These are phyloP conservation scores for Limanda limanda DNA, from an alignment of 2,113 vertebrate species.

Conservation along the genomic window DNA sequence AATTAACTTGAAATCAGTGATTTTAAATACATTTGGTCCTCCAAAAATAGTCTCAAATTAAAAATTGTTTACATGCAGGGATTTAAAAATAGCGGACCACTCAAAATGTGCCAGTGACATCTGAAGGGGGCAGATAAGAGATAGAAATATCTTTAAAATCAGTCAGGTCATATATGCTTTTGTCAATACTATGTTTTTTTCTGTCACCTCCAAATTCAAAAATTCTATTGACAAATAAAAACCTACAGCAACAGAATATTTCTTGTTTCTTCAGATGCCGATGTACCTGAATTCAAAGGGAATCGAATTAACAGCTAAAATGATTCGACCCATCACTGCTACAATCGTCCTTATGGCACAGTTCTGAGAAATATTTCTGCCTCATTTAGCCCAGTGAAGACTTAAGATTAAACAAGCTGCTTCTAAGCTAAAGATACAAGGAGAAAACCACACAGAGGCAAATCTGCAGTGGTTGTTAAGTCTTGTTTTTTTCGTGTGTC, in stretches of 20 bases:
- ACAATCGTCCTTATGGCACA: slow-evolving; percentile 48
- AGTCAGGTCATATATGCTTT: slow-evolving; percentile 9
- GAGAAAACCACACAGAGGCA: slow-evolving; percentile 57
- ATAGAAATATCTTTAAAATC: neutral
- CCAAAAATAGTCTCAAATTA: slow-evolving; percentile 10
- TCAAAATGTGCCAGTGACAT: slow-evolving; percentile 1
- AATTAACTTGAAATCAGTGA: slow-evolving; percentile 36
- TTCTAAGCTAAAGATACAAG: slow-evolving; percentile 32
- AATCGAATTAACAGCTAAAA: slow-evolving; percentile 13
- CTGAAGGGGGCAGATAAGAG: neutral
- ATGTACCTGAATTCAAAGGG: slow-evolving; percentile 16
- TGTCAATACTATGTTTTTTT: slow-evolving; percentile 10
- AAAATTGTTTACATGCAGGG: slow-evolving; percentile 32
- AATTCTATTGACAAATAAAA: slow-evolving; percentile 5
- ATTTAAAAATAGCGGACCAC: slow-evolving; percentile 33
- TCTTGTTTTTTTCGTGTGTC: slow-evolving; percentile 47
- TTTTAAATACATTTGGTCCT: slow-evolving; percentile 14
- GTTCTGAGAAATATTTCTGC: slow-evolving; percentile 28
- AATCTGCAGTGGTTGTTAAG: slow-evolving; percentile 53
- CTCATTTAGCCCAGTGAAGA: slow-evolving; percentile 36
- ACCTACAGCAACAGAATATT: neutral
- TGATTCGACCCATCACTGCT: slow-evolving; percentile 20
- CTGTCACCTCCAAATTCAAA: slow-evolving; percentile 6
- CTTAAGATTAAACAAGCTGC: slow-evolving; percentile 47
- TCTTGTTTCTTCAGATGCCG: slow-evolving; percentile 19